Evolutionary conservation across 2,113 vertebrate species (phyloP).

Genomic region (Albula glossodonta): DNA sequence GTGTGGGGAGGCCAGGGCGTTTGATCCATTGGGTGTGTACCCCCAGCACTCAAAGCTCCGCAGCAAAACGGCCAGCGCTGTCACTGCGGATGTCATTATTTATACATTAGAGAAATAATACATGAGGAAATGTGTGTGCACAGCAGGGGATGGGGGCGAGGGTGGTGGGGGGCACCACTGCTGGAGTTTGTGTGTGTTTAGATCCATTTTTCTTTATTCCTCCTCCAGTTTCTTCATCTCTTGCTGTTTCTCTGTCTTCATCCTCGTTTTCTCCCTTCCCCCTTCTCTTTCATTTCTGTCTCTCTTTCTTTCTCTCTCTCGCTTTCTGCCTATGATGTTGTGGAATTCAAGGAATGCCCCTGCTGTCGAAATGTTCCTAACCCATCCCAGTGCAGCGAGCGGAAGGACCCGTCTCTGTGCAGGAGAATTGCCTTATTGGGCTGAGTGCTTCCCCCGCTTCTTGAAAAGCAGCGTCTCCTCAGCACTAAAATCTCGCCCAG

Average conservation of each 20-base stretch:
- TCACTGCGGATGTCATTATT: slow-evolving; percentile 17
- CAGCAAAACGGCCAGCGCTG: background rate
- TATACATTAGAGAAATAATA: slow-evolving; percentile 16
- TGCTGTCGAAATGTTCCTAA: background rate
- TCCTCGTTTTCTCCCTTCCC: background rate
- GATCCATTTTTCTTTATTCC: background rate
- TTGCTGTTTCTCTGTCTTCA: background rate
- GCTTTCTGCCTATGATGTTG: background rate
- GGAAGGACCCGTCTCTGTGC: background rate
- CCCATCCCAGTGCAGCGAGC: background rate
- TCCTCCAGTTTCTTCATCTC: background rate
- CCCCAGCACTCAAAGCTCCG: background rate
- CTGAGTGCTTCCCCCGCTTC: background rate
- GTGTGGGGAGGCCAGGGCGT: background rate
- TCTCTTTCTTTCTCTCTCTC: background rate
- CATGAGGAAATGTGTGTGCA: background rate
- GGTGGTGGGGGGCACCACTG: background rate
- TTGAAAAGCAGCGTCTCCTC: background rate
- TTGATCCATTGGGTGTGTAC: background rate
- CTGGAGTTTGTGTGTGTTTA: background rate
- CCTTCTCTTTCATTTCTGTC: background rate
- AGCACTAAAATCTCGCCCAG: background rate
- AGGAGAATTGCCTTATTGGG: background rate
- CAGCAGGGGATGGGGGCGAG: background rate
- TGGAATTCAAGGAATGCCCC: background rate